A percentile compares a stretch with the other conserved stretches of the same genome.
Evolutionary conservation across 1,140 invertebrate species (phyloP).

Genomic region (Drosophila obscura): DNA sequence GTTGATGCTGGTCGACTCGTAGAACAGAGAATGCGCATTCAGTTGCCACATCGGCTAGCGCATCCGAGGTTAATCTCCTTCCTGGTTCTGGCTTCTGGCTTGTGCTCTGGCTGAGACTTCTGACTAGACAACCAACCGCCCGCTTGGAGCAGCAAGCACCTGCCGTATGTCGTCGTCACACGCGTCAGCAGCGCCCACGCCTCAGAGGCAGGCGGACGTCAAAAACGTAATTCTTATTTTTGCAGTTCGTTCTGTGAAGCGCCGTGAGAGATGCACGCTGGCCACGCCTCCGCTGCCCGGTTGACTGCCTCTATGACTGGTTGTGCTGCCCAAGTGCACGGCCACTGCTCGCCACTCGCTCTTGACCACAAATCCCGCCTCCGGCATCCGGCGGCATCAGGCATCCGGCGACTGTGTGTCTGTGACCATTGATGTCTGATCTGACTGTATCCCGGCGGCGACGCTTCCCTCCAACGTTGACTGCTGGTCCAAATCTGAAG

Average conservation of each 20-base stretch:
- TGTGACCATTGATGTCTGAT: slow-evolving; percentile 61
- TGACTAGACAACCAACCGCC: slow-evolving; percentile 44
- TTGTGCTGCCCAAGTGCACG: slow-evolving; percentile 23
- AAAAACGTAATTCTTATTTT: slow-evolving; percentile 79
- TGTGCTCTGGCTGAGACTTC: slow-evolving; percentile 34
- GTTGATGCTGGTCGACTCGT: slow-evolving; percentile 26
- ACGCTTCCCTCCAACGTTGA: slow-evolving; percentile 34
- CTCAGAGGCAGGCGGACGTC: slow-evolving; percentile 44
- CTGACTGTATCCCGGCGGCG: slow-evolving; percentile 47
- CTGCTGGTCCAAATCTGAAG: no score
- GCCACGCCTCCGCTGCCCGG: slow-evolving; percentile 51
- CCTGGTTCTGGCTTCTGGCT: slow-evolving; percentile 25
- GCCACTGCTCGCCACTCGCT: slow-evolving; percentile 25
- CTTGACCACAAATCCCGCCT: slow-evolving; percentile 48
- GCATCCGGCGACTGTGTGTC: slow-evolving; percentile 45
- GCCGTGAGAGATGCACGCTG: slow-evolving; percentile 52
- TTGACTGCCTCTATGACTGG: slow-evolving; percentile 45
- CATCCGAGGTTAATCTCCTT: slow-evolving; percentile 49
- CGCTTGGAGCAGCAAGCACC: slow-evolving; percentile 51
- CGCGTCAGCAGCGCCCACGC: slow-evolving; percentile 28
- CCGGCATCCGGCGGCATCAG: slow-evolving; percentile 49
- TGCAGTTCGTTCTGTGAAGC: slow-evolving; percentile 66
- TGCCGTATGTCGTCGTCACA: slow-evolving; percentile 31
- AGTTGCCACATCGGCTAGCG: slow-evolving; percentile 42
- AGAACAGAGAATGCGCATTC: slow-evolving; percentile 5